Evolutionary conservation across 1,140 invertebrate genomes (phyloP).

Genomic region (Gryon sp.): DNA sequence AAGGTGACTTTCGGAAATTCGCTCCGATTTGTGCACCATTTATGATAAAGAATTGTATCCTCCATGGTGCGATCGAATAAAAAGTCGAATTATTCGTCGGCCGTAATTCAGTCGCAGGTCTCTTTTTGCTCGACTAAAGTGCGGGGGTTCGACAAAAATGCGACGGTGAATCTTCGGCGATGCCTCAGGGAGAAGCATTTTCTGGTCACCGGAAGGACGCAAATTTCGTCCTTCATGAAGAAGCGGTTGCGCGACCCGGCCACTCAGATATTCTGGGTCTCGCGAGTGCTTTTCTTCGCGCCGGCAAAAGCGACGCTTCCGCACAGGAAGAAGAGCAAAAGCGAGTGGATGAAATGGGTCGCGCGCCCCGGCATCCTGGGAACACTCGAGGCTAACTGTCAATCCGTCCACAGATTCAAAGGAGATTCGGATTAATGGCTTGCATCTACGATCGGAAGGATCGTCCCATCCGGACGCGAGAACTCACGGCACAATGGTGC

Average conservation of each 20-base stretch:
- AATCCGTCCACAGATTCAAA: slow-evolving; percentile 75
- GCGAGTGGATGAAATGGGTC: slow-evolving; percentile 50
- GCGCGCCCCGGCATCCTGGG: slow-evolving; percentile 68
- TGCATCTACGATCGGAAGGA: slow-evolving; percentile 73
- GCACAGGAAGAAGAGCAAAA: slow-evolving; percentile 66
- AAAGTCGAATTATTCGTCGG: slow-evolving; percentile 34
- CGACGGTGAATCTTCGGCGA: slow-evolving; percentile 21
- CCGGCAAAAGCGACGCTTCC: slow-evolving; percentile 43
- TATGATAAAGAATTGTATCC: slow-evolving; percentile 43
- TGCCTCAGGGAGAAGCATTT: slow-evolving; percentile 52
- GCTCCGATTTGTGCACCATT: slow-evolving; percentile 34
- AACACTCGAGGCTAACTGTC: slow-evolving; percentile 77
- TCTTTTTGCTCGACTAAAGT: slow-evolving; percentile 5
- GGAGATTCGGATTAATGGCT: slow-evolving; percentile 79
- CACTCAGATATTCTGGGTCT: slow-evolving; percentile 7
- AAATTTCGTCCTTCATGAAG: slow-evolving; percentile 23
- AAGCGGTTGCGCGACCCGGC: slow-evolving; percentile 1
- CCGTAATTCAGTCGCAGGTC: slow-evolving; percentile 18
- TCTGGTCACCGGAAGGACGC: slow-evolving; percentile 57
- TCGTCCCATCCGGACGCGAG: slow-evolving; percentile 70
- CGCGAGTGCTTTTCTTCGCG: slow-evolving; percentile 44
- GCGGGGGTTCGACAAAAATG: slow-evolving; percentile 17
- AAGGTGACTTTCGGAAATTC: slow-evolving; percentile 1
- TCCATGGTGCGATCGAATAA: slow-evolving; percentile 21
- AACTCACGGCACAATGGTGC: slow-evolving; percentile 71